These are phyloP conservation scores for Aradophagus sp. DNA, from an alignment of 1,140 invertebrate species.

Conservation along the genomic window DNA sequence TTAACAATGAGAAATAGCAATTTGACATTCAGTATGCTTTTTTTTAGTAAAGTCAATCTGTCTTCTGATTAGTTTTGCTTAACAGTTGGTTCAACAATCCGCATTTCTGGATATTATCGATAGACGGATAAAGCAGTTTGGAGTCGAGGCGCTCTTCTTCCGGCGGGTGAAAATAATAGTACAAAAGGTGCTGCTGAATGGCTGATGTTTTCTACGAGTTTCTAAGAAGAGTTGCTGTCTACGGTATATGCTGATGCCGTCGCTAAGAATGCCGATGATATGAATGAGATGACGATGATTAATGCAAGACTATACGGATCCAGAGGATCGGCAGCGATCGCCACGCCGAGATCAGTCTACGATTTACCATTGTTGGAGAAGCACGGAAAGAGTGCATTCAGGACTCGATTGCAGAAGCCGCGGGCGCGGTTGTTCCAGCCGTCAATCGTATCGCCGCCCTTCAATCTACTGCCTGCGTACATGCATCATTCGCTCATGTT, in stretches of 20 bases:
- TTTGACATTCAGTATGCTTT: too few species aligned
- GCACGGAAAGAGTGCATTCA: conserved; percentile 72
- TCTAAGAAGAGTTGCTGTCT: conserved; percentile 13
- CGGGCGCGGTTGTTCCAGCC: conserved; percentile 73
- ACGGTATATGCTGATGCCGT: conserved; percentile 39
- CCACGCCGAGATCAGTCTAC: conserved; percentile 61
- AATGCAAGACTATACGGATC: conserved; percentile 57
- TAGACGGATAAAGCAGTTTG: too few species aligned
- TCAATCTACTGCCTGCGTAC: conserved; percentile 67
- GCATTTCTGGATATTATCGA: too few species aligned
- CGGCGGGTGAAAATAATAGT: too few species aligned
- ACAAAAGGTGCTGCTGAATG: conserved; percentile 32
- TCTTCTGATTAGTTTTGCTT: too few species aligned
- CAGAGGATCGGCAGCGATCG: conserved; percentile 32
- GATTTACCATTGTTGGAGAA: conserved; percentile 75
- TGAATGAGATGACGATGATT: conserved; percentile 56
- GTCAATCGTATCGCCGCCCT: conserved; percentile 66
- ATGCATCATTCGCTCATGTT: conserved; percentile 51
- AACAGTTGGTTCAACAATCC: too few species aligned
- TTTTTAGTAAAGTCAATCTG: too few species aligned
- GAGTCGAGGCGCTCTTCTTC: too few species aligned
- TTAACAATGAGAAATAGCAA: too few species aligned
- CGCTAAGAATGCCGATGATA: conserved; percentile 43
- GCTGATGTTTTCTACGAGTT: conserved; percentile 36
- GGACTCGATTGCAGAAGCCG: conserved; percentile 73